Evolutionary conservation across 1,140 invertebrate species (phyloP).

Genomic region (Drosophila biarmipes): DNA sequence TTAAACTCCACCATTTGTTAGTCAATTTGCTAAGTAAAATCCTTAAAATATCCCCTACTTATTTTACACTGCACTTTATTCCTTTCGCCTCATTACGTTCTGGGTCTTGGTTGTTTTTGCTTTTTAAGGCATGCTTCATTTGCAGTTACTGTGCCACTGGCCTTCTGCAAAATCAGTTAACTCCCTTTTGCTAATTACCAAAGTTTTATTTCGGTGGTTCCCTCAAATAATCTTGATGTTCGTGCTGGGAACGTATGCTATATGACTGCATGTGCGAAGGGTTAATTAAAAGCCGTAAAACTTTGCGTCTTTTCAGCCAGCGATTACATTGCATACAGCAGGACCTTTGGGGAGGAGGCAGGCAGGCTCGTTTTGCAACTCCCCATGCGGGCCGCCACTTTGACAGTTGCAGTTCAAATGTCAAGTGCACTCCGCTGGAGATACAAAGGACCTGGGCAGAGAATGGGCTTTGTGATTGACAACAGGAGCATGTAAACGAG

Average conservation of each 20-base stretch:
- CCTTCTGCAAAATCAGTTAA: slow-evolving; percentile 76
- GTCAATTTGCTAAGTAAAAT: too few species aligned
- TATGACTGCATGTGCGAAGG: slow-evolving; percentile 32
- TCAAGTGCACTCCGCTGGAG: slow-evolving; percentile 63
- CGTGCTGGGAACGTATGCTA: slow-evolving; percentile 58
- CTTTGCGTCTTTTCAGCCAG: slow-evolving; percentile 40
- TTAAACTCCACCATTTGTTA: too few species aligned
- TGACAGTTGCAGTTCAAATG: slow-evolving; percentile 78
- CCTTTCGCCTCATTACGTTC: slow-evolving; percentile 60
- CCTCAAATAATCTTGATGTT: slow-evolving; percentile 67
- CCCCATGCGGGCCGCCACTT: slow-evolving; percentile 39
- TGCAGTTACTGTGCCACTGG: slow-evolving; percentile 50
- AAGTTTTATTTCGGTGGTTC: slow-evolving; percentile 74
- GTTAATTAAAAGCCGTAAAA: slow-evolving; percentile 81
- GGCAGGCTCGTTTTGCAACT: slow-evolving; percentile 44
- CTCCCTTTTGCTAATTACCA: slow-evolving; percentile 81
- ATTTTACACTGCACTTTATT: slow-evolving; percentile 7
- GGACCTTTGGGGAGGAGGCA: neutral
- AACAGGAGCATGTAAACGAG: slow-evolving; percentile 61
- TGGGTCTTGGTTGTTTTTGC: slow-evolving; percentile 39
- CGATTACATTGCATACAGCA: slow-evolving; percentile 48
- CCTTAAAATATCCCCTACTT: neutral
- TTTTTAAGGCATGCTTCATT: slow-evolving; percentile 52
- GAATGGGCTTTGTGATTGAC: slow-evolving; percentile 69
- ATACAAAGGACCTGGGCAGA: slow-evolving; percentile 33